phyloP scores from a whole-genome alignment of 2,888 invertebrate species.

The Platynereis dumerilii region DNA sequence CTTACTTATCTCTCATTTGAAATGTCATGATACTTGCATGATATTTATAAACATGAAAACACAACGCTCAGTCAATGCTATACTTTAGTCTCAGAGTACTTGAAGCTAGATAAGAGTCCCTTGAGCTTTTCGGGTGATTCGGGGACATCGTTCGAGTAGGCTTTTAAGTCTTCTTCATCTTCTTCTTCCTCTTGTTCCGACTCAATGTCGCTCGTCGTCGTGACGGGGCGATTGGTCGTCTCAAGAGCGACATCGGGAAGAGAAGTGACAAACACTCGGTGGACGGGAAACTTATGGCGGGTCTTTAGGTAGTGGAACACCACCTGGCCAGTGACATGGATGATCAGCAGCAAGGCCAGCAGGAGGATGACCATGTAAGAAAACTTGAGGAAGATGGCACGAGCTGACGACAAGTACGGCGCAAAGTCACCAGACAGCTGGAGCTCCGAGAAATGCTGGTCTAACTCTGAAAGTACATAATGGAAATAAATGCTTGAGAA shows the following conservation, averaged over 20 bases:
- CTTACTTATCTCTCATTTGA: too few species aligned
- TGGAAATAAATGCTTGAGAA: too few species aligned
- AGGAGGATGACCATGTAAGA: slow-evolving; percentile 32
- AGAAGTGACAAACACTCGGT: slow-evolving; percentile 28
- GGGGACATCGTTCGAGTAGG: slow-evolving; percentile 12
- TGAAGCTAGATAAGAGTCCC: slow-evolving; percentile 16
- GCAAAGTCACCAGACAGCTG: slow-evolving; percentile 21
- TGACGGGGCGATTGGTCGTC: background rate
- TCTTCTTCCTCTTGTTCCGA: slow-evolving; percentile 22
- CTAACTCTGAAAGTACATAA: slow-evolving; percentile 17
- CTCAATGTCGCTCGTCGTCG: slow-evolving; percentile 16
- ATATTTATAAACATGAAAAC: too few species aligned
- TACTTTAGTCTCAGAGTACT: slow-evolving; percentile 27
- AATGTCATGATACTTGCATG: too few species aligned
- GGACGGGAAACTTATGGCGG: slow-evolving; percentile 27
- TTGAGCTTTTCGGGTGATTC: slow-evolving; percentile 24
- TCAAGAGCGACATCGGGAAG: background rate
- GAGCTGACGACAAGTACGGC: slow-evolving; percentile 28
- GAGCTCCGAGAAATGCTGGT: slow-evolving; percentile 13
- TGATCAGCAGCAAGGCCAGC: slow-evolving; percentile 32
- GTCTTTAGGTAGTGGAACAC: slow-evolving; percentile 34
- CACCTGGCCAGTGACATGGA: slow-evolving; percentile 33
- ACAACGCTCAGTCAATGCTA: slow-evolving; percentile 16
- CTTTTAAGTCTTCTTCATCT: slow-evolving; percentile 23
- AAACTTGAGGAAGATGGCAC: slow-evolving; percentile 29